These are phyloP conservation scores for Lepidurus apus DNA, from an alignment of 1,140 invertebrate species.

Conservation along the genomic window DNA sequence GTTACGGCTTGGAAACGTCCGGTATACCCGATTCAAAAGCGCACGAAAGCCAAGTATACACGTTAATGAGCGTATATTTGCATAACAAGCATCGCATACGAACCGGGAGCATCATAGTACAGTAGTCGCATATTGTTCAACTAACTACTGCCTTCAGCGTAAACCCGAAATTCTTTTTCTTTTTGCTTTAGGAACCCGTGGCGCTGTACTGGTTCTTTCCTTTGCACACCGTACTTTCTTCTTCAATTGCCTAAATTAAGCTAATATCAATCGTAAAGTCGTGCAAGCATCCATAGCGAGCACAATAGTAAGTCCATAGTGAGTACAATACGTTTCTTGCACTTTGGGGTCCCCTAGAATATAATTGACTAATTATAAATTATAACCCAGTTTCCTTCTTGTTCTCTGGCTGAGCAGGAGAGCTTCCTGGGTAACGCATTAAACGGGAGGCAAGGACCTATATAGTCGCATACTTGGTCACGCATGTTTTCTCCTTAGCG, in stretches of 20 bases:
- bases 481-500: constrained; percentile 6
- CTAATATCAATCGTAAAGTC: neutral
- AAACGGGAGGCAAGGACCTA: neutral
- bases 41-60: neutral
- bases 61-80: neutral
- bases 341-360: neutral
- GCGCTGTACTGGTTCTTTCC: neutral
- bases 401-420: neutral
- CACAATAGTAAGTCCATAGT: neutral
- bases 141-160: neutral
- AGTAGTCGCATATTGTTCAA: neutral
- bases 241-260: neutral
- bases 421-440: neutral
- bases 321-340: neutral
- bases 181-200: neutral
- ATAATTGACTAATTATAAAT: constrained; percentile 17
- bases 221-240: neutral
- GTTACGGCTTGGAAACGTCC: neutral
- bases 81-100: neutral
- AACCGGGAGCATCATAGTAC: neutral
- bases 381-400: neutral
- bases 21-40: neutral
- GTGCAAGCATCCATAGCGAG: neutral
- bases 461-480: neutral
- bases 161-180: neutral